Percentiles rank a stretch among this genome's conserved stretches.
Conservation (phyloP, 2,888 invertebrate genomes). For the Beris chalybata region DNA sequence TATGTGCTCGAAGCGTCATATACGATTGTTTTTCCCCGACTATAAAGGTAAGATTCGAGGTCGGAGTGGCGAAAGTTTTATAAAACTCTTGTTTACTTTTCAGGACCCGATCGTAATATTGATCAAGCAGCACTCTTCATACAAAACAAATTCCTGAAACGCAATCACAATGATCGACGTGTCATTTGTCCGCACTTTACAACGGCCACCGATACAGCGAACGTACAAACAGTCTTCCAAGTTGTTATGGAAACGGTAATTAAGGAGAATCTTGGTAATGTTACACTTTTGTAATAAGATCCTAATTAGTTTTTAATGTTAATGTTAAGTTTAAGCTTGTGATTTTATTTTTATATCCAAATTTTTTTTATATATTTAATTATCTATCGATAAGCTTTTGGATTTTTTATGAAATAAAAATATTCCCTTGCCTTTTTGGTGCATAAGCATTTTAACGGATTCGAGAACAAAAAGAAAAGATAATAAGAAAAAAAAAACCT, state of each 20-base stretch:
- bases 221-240: conserved; percentile 67
- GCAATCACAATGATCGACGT: conserved; percentile 61
- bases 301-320: too few species aligned
- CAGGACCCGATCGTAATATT: conserved; percentile 65
- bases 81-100: neutral
- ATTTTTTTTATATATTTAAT: too few species aligned
- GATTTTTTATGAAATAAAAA: too few species aligned
- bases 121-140: conserved; percentile 66
- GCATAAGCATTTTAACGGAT: too few species aligned
- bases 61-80: neutral
- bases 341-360: too few species aligned
- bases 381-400: too few species aligned
- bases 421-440: too few species aligned
- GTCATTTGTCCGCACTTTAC: conserved; percentile 68
- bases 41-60: conserved; percentile 56
- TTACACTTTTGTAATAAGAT: conserved; percentile 57
- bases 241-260: conserved; percentile 69
- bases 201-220: conserved; percentile 68
- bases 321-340: too few species aligned
- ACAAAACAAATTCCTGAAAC: conserved; percentile 44
- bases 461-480: too few species aligned
- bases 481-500: too few species aligned
- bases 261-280: conserved; percentile 63
- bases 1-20: conserved; percentile 63
- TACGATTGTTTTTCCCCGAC: conserved; percentile 63